Base-by-base conservation (phyloP, 2,113 vertebrate genomes). In the Plecturocebus donacophilus region DNA sequence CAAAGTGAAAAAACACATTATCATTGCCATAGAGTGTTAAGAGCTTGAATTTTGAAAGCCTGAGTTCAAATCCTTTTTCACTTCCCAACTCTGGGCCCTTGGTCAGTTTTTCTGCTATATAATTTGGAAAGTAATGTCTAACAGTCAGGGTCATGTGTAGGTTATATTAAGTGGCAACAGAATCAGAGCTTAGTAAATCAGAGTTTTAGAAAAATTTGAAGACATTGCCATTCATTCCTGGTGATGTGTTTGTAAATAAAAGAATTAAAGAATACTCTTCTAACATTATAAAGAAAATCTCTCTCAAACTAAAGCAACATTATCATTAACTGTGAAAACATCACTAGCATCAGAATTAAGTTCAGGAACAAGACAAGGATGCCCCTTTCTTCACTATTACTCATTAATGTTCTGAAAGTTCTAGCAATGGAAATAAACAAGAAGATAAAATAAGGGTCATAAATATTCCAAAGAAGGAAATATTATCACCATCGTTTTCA, bases 401-500 rank as follows among this genome's bases (percentile, higher is more conserved):
- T 91, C 79, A 56, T 49, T 79, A 70, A 79, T 75, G 13, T 64
- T 77, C 61, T 77, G 35, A 30, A 96, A 84, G 68, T 91, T 91
- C 47, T 81, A 95, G 66, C 17, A 81, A 90, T 85, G 81, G 35
- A 89, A 90, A 93, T 95, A 96, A 94, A 96, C 23, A 77, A 83
- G 79, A 77, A 70, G 70, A 96, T 91, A 90, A 91, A 91, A 92
- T 89, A 84, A 91, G 32, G 47, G n/a, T 47, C 76, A 93, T 87
- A 92, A 66, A 96, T 97, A 96, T 92, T 89, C 64, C 76, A 90
- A 52, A 76, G 49, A 56, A 90, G 30, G 38, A 95, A 91, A 93
- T 92, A 96, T 66, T 58, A 89, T 71, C 66, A 86, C 82, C 32
- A 5, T 95, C 20, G 83, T 96, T 92, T 97, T 94, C 88, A 73